Evolutionary conservation across 1,140 invertebrate species (phyloP), one percentile per base, ranked within the genome.

Genomic region (Ostrea edulis): DNA sequence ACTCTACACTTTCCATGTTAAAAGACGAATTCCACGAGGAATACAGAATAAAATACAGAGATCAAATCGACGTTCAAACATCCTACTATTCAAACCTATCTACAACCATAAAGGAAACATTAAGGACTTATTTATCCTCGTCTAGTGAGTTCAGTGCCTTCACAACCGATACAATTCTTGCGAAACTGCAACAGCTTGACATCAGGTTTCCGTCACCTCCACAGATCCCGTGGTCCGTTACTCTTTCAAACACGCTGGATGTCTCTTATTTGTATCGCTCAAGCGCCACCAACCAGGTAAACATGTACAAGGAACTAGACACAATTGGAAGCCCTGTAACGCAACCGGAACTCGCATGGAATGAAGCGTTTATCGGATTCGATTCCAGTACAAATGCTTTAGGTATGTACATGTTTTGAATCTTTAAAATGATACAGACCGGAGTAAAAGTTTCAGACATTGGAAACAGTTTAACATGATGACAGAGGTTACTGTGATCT

Each of bases 11-110:
- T 52, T 11, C 22, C 51, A 22, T 83, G n/a, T 44, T 83, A 8
- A 54, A 83, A 8, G 51, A 83, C 17, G 82, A 83, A 25, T 29
- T 83, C 25, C 82, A 53, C 52, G 35, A 83, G 14, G 51, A 83
- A 54, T 83, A 83, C 20, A 22, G 51, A 25, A 22, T 14, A n/a
- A 51, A 53, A 52, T 8, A 83, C 20, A 53, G 3, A 52, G 53
- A 83, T 17, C n/a, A 53, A 12, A 83, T 54, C 11, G 9, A 20
- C 8, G 20, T 8, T 11, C 51, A 52, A 53, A 83, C 44, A 9
- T 25, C 82, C 17, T 83, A 83, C 52, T 83, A 20, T 25, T n/a
- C 51, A 51, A 53, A 22, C 0, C 52, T 83, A 17, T 52, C 53
- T 17, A 22, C 51, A n/a, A 51, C 17, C 11, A 20, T 83, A n/a